Base-by-base conservation (phyloP, 2,797 vertebrate genomes). In the Scyliorhinus canicula region DNA sequence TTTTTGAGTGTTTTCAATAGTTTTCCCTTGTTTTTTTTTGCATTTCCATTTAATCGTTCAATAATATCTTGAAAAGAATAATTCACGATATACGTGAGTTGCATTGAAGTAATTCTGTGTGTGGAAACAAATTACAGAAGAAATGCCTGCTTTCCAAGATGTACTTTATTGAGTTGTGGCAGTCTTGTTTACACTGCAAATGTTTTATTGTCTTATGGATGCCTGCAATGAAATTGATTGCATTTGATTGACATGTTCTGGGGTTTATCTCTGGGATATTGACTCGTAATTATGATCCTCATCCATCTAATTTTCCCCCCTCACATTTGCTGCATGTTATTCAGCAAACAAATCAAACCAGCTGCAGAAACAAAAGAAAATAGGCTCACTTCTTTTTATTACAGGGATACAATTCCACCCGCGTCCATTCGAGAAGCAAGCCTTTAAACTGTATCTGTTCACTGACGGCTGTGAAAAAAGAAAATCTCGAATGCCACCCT, bases 201-300 rank as follows among this genome's bases (percentile, higher is more conserved):
- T 74, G 71, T 94, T 94, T 67, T 21, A 94, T 94, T 94, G 93
- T 94, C 71, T 94, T 94, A 52, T 47, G 71, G 93, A 94, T 55
- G 31, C 55, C 67, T 94, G 67, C 28, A 94, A 50, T 21, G 67
- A 94, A 94, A 94, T 69, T 44, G 93, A 69, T 74, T 94, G 93
- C 67, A 74, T 74, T 94, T 94, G 93, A 94, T 94, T 94, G 93
- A 94, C 93, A 94, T 35, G 65, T 74, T 94, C 50, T 69, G 47
- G 31, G 93, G 93, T 50, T 94, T 74, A 94, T 74, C 69, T 74
- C 65, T 55, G 3, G 47, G 67, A 52, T 94, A 94, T 94, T 52
- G 69, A n/a, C 65, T 69, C 52, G 26, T 74, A 94, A 94, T 94
- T 94, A 55, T 74, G 67, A 94, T 74, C 67, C 26, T 94, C 67